Conservation (phyloP, 2,113 vertebrate species). For the Podarcis muralis region DNA sequence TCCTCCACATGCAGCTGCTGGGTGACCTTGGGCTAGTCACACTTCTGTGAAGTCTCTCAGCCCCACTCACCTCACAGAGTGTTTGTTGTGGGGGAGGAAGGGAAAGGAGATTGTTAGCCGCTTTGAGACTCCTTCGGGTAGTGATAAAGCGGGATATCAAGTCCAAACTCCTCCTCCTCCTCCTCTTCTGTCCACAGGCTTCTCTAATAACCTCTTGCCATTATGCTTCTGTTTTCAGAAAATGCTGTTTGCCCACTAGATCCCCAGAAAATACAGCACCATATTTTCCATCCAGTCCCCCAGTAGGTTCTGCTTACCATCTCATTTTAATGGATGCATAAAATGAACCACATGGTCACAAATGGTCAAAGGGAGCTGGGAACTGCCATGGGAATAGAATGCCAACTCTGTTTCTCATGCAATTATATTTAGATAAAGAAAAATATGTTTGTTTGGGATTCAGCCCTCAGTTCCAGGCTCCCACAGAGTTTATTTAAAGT, state of each 20-base stretch:
- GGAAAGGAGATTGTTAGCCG: too few relatives aligned
- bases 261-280: slow-evolving; percentile 68
- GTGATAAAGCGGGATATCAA: too few relatives aligned
- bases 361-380: slow-evolving; percentile 27
- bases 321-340: slow-evolving; percentile 22
- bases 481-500: slow-evolving; percentile 53
- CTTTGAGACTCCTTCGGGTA: too few relatives aligned
- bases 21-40: too few relatives aligned
- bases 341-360: slow-evolving; percentile 33
- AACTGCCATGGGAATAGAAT: slow-evolving; percentile 59
- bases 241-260: slow-evolving; percentile 67
- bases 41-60: too few relatives aligned
- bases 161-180: too few relatives aligned
- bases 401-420: slow-evolving; percentile 67
- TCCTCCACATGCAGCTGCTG: too few relatives aligned
- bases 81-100: too few relatives aligned
- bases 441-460: slow-evolving; percentile 72
- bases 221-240: slow-evolving; percentile 55
- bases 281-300: slow-evolving; percentile 18
- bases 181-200: neutral
- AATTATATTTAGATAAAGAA: slow-evolving; percentile 77
- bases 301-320: neutral
- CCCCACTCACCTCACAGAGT: too few relatives aligned
- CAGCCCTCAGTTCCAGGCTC: slow-evolving; percentile 58
- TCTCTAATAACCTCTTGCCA: slow-evolving; percentile 28